Conservation (phyloP, 1,140 invertebrate species). For the Metaphire vulgaris region DNA sequence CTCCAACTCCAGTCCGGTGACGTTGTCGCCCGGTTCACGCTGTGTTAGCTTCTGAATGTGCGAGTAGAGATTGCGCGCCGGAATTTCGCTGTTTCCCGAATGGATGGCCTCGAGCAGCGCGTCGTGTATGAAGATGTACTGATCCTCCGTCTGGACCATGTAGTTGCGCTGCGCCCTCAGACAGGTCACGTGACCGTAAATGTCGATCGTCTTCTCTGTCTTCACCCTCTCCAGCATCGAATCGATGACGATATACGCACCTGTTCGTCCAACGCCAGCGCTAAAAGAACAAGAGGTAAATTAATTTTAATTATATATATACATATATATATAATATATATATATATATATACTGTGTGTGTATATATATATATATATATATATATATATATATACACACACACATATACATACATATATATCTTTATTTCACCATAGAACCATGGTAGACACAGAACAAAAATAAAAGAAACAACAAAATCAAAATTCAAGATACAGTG, state of each 20-base stretch:
- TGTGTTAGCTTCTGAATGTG: conserved; percentile 79
- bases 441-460: too few species aligned
- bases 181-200: conserved; percentile 97
- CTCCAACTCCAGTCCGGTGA: conserved; percentile 95
- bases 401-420: too few species aligned
- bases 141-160: conserved; percentile 86
- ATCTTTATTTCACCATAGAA: too few species aligned
- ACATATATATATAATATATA: too few species aligned
- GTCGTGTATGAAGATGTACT: conserved; percentile 99
- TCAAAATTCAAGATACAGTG: too few species aligned
- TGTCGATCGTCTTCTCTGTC: conserved; percentile 83
- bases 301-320: neutral
- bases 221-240: conserved; percentile 83
- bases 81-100: conserved; percentile 87
- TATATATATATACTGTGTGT: too few species aligned
- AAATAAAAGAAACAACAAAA: too few species aligned
- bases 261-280: conserved; percentile 97
- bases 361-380: too few species aligned
- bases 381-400: too few species aligned
- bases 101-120: conserved; percentile 81
- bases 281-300: conserved; percentile 52
- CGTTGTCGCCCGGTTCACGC: conserved; percentile 42
- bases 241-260: conserved; percentile 93
- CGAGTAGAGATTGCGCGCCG: conserved; percentile 79
- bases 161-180: conserved; percentile 80